Evolutionary conservation across 2,113 vertebrate species (phyloP).

Genomic region (Thalassarche chlororhynchos): DNA sequence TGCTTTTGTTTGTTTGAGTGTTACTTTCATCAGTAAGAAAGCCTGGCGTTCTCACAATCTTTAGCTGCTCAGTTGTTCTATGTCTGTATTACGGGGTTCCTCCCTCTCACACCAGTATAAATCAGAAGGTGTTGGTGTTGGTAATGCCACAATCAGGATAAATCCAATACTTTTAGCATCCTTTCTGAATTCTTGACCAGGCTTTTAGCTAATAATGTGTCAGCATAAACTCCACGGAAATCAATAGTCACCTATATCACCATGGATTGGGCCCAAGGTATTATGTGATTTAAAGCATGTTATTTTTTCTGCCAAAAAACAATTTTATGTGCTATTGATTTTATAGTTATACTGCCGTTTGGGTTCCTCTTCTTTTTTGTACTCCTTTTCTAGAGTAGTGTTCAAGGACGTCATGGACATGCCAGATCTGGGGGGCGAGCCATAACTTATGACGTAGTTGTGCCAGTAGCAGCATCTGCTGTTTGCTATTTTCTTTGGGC

Average conservation of each 20-base stretch:
- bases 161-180: not conserved
- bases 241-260: not conserved
- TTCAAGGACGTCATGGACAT: not conserved
- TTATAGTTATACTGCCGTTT: not conserved
- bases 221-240: not conserved
- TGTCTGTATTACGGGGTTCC: not conserved
- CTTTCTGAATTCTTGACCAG: constrained; percentile 9
- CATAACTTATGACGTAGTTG: not conserved
- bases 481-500: constrained; percentile 46
- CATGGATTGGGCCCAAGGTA: not conserved
- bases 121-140: not conserved
- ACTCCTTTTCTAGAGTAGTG: not conserved
- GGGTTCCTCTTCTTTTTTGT: not conserved
- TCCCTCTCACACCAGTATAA: not conserved
- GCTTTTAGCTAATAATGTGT: constrained; percentile 41
- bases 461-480: constrained; percentile 6
- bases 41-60: not conserved
- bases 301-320: constrained; percentile 30
- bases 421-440: not conserved
- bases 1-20: not conserved
- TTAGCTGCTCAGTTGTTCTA: not conserved
- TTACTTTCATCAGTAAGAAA: not conserved
- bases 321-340: constrained; percentile 26
- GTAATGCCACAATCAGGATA: not conserved
- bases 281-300: constrained; percentile 16